A percentile compares a stretch with the other conserved stretches of the same genome.
phyloP scores from a whole-genome alignment of 2,888 invertebrate species.

The Sphecodes monilicornis region DNA sequence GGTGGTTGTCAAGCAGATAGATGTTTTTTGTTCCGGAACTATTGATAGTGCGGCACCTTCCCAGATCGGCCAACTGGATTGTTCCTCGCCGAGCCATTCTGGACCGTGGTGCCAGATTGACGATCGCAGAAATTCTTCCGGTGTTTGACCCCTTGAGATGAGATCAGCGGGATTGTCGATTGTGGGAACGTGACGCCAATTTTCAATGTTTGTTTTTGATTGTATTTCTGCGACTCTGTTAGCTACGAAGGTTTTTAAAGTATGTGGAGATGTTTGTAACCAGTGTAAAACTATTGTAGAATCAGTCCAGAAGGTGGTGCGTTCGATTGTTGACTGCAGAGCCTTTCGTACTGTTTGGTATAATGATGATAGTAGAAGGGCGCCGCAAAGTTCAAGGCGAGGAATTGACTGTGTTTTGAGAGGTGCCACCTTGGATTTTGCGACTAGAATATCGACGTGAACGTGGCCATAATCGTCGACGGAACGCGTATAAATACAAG shows the following conservation, averaged over 20 bases:
- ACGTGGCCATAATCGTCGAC: not conserved
- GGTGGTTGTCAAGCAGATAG: no score
- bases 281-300: conserved; percentile 14
- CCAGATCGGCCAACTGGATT: not conserved
- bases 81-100: not conserved
- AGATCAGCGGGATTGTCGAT: conserved; percentile 13
- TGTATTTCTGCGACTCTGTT: conserved; percentile 8
- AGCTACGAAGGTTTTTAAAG: not conserved
- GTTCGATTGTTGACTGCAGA: not conserved
- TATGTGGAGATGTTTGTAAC: not conserved
- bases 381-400: not conserved
- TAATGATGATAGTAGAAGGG: not conserved
- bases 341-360: not conserved
- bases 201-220: not conserved
- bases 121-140: not conserved
- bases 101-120: not conserved
- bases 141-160: not conserved
- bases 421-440: conserved; percentile 6
- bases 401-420: not conserved
- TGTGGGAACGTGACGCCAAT: not conserved
- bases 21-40: not conserved
- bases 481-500: not conserved
- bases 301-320: not conserved
- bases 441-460: not conserved
- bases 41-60: not conserved